These are phyloP conservation scores for Dorcus hopei DNA, from an alignment of 2,888 invertebrate species.

Conservation along the genomic window DNA sequence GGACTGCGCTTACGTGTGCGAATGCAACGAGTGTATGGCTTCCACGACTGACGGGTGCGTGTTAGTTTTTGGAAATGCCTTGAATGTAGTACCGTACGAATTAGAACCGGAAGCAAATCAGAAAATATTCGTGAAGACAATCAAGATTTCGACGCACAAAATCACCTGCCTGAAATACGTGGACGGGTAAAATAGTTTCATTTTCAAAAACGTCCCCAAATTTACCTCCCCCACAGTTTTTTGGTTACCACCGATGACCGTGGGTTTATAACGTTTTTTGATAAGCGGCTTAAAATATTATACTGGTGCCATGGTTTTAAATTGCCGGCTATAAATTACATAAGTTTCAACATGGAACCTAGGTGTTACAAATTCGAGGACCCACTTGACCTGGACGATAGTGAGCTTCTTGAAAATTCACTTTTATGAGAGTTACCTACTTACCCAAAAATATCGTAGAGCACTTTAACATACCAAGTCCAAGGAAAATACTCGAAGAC, in stretches of 20 bases:
- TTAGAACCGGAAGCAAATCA: conserved; percentile 35
- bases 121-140: conserved; percentile 52
- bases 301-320: conserved; percentile 55
- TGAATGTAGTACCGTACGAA: conserved; percentile 44
- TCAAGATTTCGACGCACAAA: conserved; percentile 47
- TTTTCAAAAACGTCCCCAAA: neutral
- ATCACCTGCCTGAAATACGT: conserved; percentile 53
- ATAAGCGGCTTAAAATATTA: conserved; percentile 54
- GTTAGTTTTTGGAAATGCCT: conserved; percentile 53
- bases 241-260: conserved; percentile 53
- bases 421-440: neutral
- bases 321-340: conserved; percentile 49
- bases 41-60: conserved; percentile 53
- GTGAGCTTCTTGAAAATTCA: conserved; percentile 8
- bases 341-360: conserved; percentile 51
- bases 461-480: conserved; percentile 14
- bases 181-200: conserved; percentile 51
- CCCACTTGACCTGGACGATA: conserved; percentile 21
- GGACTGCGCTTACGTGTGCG: conserved; percentile 53
- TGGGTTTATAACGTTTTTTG: conserved; percentile 59
- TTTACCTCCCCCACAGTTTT: conserved; percentile 26
- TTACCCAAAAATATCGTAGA: neutral
- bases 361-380: conserved; percentile 25
- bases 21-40: conserved; percentile 53
- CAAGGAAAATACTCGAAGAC: conserved; percentile 12